A percentile compares a stretch with the other conserved stretches of the same genome.
Conservation (phyloP, 1,140 invertebrate species). For the Temnothorax curvispinosus region DNA sequence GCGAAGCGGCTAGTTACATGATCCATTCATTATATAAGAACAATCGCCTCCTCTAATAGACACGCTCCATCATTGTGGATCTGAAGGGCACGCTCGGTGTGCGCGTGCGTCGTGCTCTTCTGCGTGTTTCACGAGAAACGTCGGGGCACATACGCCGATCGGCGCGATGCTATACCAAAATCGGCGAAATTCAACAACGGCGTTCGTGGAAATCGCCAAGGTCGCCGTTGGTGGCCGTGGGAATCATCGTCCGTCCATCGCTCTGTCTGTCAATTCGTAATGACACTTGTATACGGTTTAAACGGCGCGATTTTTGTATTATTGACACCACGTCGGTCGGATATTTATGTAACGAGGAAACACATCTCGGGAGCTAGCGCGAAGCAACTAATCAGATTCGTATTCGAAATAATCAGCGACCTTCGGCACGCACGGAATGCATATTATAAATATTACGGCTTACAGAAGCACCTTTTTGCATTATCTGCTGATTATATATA, state of each 20-base stretch:
- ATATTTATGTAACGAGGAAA: slow-evolving; percentile 2
- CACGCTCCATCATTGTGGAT: slow-evolving; percentile 83
- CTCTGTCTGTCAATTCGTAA: not conserved
- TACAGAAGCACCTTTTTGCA: not conserved
- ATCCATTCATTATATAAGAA: slow-evolving; percentile 86
- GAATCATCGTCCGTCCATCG: not conserved
- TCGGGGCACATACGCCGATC: not conserved
- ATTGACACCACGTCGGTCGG: not conserved
- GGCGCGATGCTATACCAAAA: slow-evolving; percentile 20
- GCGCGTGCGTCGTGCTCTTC: slow-evolving; percentile 66
- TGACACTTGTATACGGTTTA: not conserved
- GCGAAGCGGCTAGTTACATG: slow-evolving; percentile 84
- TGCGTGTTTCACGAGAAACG: not conserved
- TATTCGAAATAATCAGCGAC: not conserved
- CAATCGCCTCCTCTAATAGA: slow-evolving; percentile 85
- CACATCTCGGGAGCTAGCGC: not conserved
- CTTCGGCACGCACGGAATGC: not conserved
- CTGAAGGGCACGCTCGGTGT: slow-evolving; percentile 79
- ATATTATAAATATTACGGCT: not conserved
- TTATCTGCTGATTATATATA: not conserved
- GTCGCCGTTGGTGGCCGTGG: not conserved
- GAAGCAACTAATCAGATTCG: not conserved
- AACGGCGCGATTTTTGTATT: not conserved
- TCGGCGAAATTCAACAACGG: slow-evolving; percentile 29
- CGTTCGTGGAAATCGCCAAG: not conserved